phyloP scores from a whole-genome alignment of 2,797 vertebrate species.

The Poecile montanus region DNA sequence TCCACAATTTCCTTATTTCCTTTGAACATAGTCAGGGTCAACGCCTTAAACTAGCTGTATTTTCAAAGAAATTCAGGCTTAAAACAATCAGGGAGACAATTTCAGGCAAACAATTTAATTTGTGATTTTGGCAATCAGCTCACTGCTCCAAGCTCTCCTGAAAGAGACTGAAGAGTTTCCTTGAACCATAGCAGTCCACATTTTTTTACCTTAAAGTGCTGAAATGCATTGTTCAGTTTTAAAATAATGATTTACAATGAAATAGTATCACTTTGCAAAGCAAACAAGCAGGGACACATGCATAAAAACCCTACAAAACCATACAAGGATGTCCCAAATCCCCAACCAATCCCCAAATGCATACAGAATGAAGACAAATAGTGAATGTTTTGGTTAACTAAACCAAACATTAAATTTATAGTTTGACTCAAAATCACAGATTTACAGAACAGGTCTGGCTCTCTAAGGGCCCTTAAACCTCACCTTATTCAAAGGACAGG shows the following conservation, averaged over 20 bases:
- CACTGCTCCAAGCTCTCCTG: not conserved
- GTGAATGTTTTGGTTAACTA: not conserved
- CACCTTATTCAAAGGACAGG: not conserved
- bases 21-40: not conserved
- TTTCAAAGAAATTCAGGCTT: not conserved
- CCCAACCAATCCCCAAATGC: not conserved
- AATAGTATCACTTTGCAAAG: not conserved
- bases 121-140: not conserved
- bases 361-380: not conserved
- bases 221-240: not conserved
- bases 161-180: not conserved
- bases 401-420: not conserved
- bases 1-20: not conserved
- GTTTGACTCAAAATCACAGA: not conserved
- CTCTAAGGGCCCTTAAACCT: not conserved
- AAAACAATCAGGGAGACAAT: not conserved
- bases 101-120: not conserved
- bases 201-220: not conserved
- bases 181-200: not conserved
- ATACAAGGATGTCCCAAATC: not conserved
- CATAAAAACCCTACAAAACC: fast-evolving
- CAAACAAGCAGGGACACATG: not conserved
- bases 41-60: not conserved
- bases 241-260: not conserved
- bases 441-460: not conserved